Evolutionary conservation across 2,888 invertebrate genomes (phyloP), one percentile per base, ranked within the genome.

Genomic region (Brachynemurus nebulosus): DNA sequence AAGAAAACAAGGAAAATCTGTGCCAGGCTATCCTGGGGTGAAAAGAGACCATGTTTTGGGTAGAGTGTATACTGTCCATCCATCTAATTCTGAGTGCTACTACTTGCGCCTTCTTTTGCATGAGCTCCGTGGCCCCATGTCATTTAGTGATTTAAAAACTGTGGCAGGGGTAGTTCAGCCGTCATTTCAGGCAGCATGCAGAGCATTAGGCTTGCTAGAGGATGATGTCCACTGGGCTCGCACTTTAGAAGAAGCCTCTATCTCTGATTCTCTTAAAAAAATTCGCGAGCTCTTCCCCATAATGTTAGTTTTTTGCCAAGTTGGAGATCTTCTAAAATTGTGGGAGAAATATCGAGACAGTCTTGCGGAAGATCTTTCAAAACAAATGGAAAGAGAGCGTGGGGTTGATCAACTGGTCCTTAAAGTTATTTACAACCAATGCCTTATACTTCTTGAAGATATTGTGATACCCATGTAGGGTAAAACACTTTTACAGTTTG

Each of bases 151-250:
- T 44, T 48, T 61, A 23, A 55, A 52, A 52, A 62, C 50, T 12
- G 52, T 59, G 9, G 48, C 59, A 42, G 55, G 56, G 17, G 45
- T 46, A 20, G 30, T 52, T 18, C 47, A 49, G 47, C 39, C 37
- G 7, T 57, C 56, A 23, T 62, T 52, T 42, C 47, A 50, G 37
- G 38, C 47, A 38, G 57, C 57, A 44, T 57, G 58, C 47, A 43
- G 46, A 21, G 48, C 47, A 30, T 43, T 54, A 4, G 53, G 55
- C 17, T 48, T 63, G 19, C 51, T 62, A 4, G 56, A 62, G 51
- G 56, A 61, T 48, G 60, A 62, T 46, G 20, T 39, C 19, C 55
- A 62, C 43, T 62, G 55, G 60, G 45, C 50, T 47, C 6, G 23
- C 14, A 42, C 53, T 14, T 27, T 61, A 16, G 45, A 51, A 43